Conservation (phyloP, 2,113 vertebrate species). For the Theristicus caerulescens region DNA sequence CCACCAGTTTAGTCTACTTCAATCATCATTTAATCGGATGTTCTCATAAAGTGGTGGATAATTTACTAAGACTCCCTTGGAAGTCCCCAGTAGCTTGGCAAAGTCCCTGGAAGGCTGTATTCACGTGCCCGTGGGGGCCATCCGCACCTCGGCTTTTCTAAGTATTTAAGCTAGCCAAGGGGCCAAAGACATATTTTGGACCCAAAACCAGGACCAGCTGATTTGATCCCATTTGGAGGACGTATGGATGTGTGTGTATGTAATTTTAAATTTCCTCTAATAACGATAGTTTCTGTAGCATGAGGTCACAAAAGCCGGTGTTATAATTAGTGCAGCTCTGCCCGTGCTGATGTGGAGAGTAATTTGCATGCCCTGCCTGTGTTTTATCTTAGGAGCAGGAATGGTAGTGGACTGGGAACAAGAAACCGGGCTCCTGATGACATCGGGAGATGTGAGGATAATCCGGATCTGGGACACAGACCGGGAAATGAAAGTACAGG, state of each 20-base stretch:
- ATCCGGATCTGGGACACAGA: slow-evolving; percentile 98
- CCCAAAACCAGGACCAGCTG: neutral
- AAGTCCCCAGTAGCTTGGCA: neutral
- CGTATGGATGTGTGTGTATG: neutral
- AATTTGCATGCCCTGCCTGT: neutral
- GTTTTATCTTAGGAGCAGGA: slow-evolving; percentile 82
- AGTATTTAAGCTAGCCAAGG: neutral
- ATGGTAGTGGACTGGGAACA: slow-evolving; percentile 99
- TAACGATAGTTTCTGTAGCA: fast-evolving
- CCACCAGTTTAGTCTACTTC: neutral
- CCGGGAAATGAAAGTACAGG: slow-evolving; percentile 96
- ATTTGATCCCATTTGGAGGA: fast-evolving
- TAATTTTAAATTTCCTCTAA: neutral
- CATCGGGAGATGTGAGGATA: slow-evolving; percentile 92
- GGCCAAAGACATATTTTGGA: neutral
- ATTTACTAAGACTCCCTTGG: neutral
- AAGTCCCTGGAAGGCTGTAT: neutral
- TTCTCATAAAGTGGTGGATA: neutral
- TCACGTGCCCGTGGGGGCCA: fast-evolving
- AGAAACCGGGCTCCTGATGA: slow-evolving; percentile 95
- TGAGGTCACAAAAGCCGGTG: neutral
- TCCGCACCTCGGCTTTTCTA: neutral
- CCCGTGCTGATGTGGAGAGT: neutral
- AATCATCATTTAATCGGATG: fast-evolving
- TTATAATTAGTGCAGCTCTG: neutral